A percentile compares a stretch with the other conserved stretches of the same genome.
Conservation (phyloP, 1,140 invertebrate genomes). For the Amphibalanus amphitrite region DNA sequence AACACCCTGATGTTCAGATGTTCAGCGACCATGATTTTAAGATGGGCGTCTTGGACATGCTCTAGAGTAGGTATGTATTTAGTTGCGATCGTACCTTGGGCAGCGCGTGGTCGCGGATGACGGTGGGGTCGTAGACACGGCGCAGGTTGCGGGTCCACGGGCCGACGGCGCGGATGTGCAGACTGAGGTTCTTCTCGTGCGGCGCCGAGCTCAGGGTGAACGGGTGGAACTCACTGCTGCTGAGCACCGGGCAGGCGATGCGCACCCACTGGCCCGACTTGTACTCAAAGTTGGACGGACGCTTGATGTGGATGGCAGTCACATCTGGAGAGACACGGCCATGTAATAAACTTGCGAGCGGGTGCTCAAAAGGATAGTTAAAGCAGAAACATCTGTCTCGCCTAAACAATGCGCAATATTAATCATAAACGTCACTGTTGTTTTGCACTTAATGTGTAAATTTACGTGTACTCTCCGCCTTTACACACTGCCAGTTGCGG, state of each 20-base stretch:
- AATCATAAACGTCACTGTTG: too few relatives aligned
- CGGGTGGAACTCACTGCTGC: slow-evolving; percentile 35
- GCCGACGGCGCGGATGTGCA: slow-evolving; percentile 38
- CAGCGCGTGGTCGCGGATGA: background rate
- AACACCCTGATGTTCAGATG: too few relatives aligned
- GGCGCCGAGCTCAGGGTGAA: slow-evolving; percentile 41
- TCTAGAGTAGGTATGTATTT: too few relatives aligned
- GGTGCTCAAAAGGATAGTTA: too few relatives aligned
- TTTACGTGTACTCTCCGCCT: too few relatives aligned
- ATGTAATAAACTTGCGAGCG: too few relatives aligned
- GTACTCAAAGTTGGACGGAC: slow-evolving; percentile 36
- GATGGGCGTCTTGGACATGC: too few relatives aligned
- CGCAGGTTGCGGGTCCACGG: slow-evolving; percentile 39
- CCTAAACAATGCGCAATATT: too few relatives aligned
- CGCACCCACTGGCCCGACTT: slow-evolving; percentile 42
- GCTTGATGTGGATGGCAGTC: slow-evolving; percentile 33
- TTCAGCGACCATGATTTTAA: too few relatives aligned
- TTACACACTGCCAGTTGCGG: too few relatives aligned
- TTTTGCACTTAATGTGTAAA: too few relatives aligned
- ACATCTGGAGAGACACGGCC: slow-evolving; percentile 31
- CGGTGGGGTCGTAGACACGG: slow-evolving; percentile 29
- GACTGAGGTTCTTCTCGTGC: slow-evolving; percentile 32
- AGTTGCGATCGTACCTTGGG: background rate
- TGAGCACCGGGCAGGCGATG: slow-evolving; percentile 33
- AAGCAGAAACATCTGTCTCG: too few relatives aligned